Percentiles rank a stretch among this genome's conserved stretches.
phyloP scores from a whole-genome alignment of 2,113 vertebrate genomes.

The Anguilla rostrata region DNA sequence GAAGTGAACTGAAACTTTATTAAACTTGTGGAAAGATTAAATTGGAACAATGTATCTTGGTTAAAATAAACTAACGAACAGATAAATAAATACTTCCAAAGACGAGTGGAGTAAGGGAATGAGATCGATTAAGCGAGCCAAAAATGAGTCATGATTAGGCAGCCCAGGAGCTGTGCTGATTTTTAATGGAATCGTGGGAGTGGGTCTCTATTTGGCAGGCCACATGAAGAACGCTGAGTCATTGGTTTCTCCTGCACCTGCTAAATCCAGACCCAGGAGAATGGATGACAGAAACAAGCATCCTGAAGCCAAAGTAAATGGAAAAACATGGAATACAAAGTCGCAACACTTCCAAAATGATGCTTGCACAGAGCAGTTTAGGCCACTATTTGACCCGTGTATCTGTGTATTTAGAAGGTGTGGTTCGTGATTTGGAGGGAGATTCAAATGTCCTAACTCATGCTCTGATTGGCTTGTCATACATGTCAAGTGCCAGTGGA shows the following conservation, averaged over 20 bases:
- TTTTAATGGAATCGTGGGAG: not conserved
- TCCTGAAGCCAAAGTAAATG: not conserved
- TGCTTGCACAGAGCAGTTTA: no score
- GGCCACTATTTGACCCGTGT: no score
- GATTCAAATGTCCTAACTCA: not conserved
- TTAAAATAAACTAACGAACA: not conserved
- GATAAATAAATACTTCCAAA: not conserved
- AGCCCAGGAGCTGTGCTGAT: not conserved
- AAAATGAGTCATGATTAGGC: constrained; percentile 5
- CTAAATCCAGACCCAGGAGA: not conserved
- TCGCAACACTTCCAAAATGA: no score
- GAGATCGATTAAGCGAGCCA: not conserved
- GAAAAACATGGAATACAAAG: not conserved
- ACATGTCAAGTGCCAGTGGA: not conserved
- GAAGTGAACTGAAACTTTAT: not conserved
- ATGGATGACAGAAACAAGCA: constrained; percentile 5
- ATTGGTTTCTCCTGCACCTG: not conserved
- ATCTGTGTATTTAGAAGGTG: not conserved
- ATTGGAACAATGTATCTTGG: not conserved
- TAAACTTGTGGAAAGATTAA: not conserved
- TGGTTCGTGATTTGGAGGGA: not conserved
- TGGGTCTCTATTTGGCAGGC: constrained; percentile 26
- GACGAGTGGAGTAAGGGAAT: not conserved
- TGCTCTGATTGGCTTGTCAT: not conserved
- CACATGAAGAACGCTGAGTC: not conserved